Percentiles rank a stretch among this genome's conserved stretches.
Conservation (phyloP, 2,888 invertebrate genomes). For the Anorthoa munda region DNA sequence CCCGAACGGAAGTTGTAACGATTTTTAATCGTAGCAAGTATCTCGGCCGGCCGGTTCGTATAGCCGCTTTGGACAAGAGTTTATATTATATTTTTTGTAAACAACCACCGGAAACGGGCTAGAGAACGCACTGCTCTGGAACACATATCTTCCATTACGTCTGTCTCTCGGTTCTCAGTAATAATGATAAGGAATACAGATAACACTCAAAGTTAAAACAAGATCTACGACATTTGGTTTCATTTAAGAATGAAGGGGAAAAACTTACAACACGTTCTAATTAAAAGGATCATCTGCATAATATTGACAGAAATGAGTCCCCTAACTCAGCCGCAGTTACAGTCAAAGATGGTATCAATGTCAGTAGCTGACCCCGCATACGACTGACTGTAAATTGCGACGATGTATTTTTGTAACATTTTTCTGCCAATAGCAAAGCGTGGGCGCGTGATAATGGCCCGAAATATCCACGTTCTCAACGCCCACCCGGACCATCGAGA, state of each 20-base stretch:
- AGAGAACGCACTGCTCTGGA: conserved; percentile 85
- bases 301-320: conserved; percentile 19
- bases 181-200: conserved; percentile 84
- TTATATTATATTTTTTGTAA: conserved; percentile 87
- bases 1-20: conserved; percentile 90
- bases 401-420: conserved; percentile 86
- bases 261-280: conserved; percentile 52
- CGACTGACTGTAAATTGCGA: conserved; percentile 79
- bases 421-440: conserved; percentile 86
- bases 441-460: conserved; percentile 87
- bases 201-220: conserved; percentile 77
- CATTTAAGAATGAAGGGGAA: conserved; percentile 62
- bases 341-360: conserved; percentile 75
- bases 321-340: conserved; percentile 33
- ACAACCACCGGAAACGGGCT: conserved; percentile 89
- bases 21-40: conserved; percentile 90
- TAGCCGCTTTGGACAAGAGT: conserved; percentile 84
- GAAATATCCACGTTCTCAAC: conserved; percentile 86
- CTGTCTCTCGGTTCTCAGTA: conserved; percentile 83
- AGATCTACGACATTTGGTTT: conserved; percentile 72
- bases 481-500: conserved; percentile 83
- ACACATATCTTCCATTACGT: conserved; percentile 90
- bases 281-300: conserved; percentile 34
- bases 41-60: conserved; percentile 85
- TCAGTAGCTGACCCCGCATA: conserved; percentile 78